Evolutionary conservation across 2,888 invertebrate genomes (phyloP), one percentile per base, ranked within the genome.

Genomic region (Achlya flavicornis): DNA sequence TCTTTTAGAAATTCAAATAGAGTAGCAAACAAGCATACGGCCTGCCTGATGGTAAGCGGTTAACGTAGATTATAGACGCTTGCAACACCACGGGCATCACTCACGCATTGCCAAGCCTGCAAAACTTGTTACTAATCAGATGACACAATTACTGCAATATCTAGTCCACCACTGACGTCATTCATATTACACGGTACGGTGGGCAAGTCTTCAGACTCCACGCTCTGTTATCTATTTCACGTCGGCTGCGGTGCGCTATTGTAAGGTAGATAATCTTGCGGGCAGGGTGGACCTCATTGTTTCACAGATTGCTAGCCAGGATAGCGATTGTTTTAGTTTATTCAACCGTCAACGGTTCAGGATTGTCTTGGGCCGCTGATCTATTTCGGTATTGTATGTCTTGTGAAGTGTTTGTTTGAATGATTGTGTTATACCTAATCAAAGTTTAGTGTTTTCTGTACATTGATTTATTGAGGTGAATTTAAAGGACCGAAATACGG

Each of bases 321-420:
- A 53, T 53, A 53, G 53, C 53, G 53, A 53, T 53, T 53, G 53
- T 53, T 53, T 53, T 53, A 53, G 53, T 53, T 53, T 53, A 53
- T 53, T 19, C 53, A 53, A 53, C 53, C 53, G 53, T 19, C 48
- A 48, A 19, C 19, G 19, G 3, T 16, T n/a, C 53, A 53, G 19
- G 53, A 53, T 53, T 53, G 53, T 53, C 53, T 19, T 53, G 53
- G 19, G 53, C 14, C 53, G 53, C 53, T 19, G 16, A 53, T 53
- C 16, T 53, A 53, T 53, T 53, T 19, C 53, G 19, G 8, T 16
- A 19, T 6, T 7, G 41, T 4, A 2, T 38, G 14, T 43, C 43
- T 43, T 12, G 43, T 43, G 43, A 43, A 43, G 43, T 43, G 46
- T 43, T 43, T 14, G 46, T 46, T n/a, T n/a, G 46, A 46, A n/a